Percentiles rank a stretch among this genome's conserved stretches.
Conservation (phyloP, 2,797 vertebrate genomes). For the Cyprinella venusta region DNA sequence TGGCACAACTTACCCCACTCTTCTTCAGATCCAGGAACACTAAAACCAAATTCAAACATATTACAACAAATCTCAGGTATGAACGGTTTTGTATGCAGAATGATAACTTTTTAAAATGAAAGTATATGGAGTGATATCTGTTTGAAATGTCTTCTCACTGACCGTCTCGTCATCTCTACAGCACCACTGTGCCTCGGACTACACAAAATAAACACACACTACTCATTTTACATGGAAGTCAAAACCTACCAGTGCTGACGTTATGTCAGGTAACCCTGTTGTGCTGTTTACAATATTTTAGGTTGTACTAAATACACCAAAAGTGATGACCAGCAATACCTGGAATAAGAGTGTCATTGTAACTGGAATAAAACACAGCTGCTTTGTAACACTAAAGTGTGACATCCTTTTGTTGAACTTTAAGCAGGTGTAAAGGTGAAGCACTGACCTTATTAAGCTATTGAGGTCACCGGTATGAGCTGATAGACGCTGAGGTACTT, state of each 20-base stretch:
- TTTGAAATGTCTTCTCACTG: conserved; percentile 8
- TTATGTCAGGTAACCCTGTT: conserved; percentile 23
- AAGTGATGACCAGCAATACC: conserved; percentile 31
- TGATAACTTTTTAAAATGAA: background rate
- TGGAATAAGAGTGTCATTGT: conserved; percentile 27
- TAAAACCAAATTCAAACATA: conserved; percentile 17
- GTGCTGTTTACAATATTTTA: conserved; percentile 20
- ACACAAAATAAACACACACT: conserved; percentile 9
- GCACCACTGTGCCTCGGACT: conserved; percentile 50
- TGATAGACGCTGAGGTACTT: conserved; percentile 14
- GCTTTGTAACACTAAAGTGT: background rate
- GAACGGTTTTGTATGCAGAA: background rate
- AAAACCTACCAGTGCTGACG: background rate
- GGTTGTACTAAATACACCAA: conserved; percentile 23
- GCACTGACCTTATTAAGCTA: conserved; percentile 17
- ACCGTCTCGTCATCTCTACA: background rate
- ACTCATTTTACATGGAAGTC: background rate
- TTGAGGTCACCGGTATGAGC: conserved; percentile 41
- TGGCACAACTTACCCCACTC: background rate
- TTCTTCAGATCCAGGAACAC: background rate
- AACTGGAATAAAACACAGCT: conserved; percentile 51
- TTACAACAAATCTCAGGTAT: conserved; percentile 27
- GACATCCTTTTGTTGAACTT: conserved; percentile 6
- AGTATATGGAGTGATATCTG: background rate
- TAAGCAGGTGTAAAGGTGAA: conserved; percentile 2